Conservation (phyloP, 2,113 vertebrate species). For the Centrocercus urophasianus region DNA sequence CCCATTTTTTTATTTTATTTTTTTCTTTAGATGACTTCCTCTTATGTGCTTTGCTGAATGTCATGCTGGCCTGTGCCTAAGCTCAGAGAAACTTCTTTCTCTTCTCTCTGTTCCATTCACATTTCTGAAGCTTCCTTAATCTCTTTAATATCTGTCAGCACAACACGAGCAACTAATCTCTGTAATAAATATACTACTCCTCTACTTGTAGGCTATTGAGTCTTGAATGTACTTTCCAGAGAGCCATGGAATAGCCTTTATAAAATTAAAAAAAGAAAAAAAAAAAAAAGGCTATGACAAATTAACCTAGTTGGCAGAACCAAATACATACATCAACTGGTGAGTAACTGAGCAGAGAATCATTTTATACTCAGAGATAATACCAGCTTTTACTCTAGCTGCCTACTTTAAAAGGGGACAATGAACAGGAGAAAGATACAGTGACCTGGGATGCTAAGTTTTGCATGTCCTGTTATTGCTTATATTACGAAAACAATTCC, state of each 20-base stretch:
- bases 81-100: accelerated
- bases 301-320: background rate
- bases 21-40: background rate
- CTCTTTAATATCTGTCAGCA: background rate
- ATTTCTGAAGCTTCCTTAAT: background rate
- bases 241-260: background rate
- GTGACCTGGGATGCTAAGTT: background rate
- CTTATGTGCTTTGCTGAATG: background rate
- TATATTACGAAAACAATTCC: background rate
- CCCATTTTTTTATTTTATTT: background rate
- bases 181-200: background rate
- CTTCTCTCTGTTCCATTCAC: background rate
- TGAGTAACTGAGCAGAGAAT: background rate
- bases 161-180: background rate
- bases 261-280: too few relatives aligned
- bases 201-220: background rate
- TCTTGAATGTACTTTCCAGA: background rate
- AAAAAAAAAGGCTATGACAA: background rate
- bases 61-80: background rate
- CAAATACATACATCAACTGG: background rate
- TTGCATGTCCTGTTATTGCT: background rate
- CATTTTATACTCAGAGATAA: background rate
- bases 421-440: background rate
- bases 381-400: background rate
- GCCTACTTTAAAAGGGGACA: background rate